Conservation (phyloP, 2,797 vertebrate genomes). For the Coranthus polyacanthus region DNA sequence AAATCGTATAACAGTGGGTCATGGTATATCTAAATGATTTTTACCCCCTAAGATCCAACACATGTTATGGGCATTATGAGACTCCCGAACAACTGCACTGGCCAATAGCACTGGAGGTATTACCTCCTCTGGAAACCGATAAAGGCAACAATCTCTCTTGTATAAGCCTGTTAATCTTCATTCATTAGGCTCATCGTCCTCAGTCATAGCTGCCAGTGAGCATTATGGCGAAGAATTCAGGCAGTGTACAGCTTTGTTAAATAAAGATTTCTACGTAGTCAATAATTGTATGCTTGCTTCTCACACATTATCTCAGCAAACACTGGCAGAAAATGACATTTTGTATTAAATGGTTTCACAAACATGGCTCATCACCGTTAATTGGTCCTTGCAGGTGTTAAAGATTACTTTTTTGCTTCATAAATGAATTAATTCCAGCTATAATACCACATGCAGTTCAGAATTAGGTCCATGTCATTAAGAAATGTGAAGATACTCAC, state of each 20-base stretch:
- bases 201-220: constrained; percentile 44
- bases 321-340: constrained; percentile 28
- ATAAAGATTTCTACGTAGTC: constrained; percentile 33
- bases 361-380: constrained; percentile 38
- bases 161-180: constrained; percentile 58
- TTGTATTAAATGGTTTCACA: constrained; percentile 22
- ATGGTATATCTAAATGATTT: constrained; percentile 13
- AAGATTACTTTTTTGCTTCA: constrained; percentile 17
- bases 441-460: constrained; percentile 16
- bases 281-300: constrained; percentile 47
- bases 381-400: constrained; percentile 48
- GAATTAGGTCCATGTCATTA: constrained; percentile 13
- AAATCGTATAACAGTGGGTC: too few relatives aligned
- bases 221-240: constrained; percentile 42
- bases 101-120: constrained; percentile 20
- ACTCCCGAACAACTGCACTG: constrained; percentile 25
- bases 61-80: constrained; percentile 2
- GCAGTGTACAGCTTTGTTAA: constrained; percentile 45
- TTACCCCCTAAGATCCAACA: constrained; percentile 30
- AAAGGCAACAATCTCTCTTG: constrained; percentile 38
- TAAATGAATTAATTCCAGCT: constrained; percentile 21
- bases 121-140: constrained; percentile 40
- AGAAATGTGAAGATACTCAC: background rate
- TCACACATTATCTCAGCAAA: constrained; percentile 42
- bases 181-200: constrained; percentile 53